Base-by-base conservation (phyloP, 2,888 invertebrate genomes). In the Scaptomyza polygonia region DNA sequence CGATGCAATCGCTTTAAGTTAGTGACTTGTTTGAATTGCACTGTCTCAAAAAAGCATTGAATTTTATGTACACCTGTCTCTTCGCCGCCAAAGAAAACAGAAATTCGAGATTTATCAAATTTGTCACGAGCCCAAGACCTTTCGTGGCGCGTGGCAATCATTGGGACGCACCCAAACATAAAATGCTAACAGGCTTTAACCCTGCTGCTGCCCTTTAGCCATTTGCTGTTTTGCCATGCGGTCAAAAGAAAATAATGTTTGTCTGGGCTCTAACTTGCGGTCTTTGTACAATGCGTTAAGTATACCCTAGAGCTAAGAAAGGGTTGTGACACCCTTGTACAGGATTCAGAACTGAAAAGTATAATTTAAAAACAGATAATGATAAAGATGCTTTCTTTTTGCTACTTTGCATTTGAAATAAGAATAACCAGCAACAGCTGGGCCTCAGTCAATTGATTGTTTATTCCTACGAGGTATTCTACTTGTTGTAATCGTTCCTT, bases 71-170 rank as follows among this genome's bases (percentile, higher is more conserved):
- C 34, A 6, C 11, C n/a, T 34, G n/a, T 34, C 2, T 0, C 34
- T 25, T 25, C 1, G 25, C 25, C 2, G 3, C 52, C 43, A 25
- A 40, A 58, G 36, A 44, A 72, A 77, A 67, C 58, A 68, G 54
- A 81, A 65, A 88, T 86, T 69, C 55, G 88, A 88, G 83, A 88
- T 88, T 88, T 88, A 67, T 72, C 56, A 68, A 51, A 58, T 16
- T 68, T 49, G 58, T 62, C 44, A 54, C 61, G 5, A 55, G 44
- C 25, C 16, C 42, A 42, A 44, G 12, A 34, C 5, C 11, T 6
- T 45, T 36, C 9, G 18, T 49, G 18, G n/a, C 32, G 32, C 32
- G 12, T 32, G 14, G 29, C 16, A 25, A 27, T 30, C 44, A 42
- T 18, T 40, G 1, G 57, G 81, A 48, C 86, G 70, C 80, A 73